These are phyloP conservation scores for Cheilosia vulpina DNA, from an alignment of 2,888 invertebrate genomes.

Conservation along the genomic window DNA sequence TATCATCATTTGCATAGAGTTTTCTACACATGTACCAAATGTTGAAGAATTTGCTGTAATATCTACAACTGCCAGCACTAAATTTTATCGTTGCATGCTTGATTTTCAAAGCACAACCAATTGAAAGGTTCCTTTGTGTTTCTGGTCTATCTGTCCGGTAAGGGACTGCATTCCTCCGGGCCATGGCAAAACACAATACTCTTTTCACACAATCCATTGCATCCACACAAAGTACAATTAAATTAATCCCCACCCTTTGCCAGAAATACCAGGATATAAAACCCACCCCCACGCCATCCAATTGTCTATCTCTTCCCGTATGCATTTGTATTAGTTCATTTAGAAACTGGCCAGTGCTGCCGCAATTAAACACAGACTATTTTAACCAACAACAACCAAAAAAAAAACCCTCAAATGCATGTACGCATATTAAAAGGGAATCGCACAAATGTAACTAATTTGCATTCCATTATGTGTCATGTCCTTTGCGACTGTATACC, in stretches of 20 bases:
- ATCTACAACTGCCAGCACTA: not conserved
- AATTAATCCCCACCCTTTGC: conserved; percentile 43
- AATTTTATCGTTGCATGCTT: conserved; percentile 3
- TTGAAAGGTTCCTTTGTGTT: conserved; percentile 20
- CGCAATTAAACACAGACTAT: conserved; percentile 51
- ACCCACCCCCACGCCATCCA: conserved; percentile 6
- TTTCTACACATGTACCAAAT: not conserved
- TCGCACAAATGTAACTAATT: conserved; percentile 71
- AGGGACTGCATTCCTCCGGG: conserved; percentile 47
- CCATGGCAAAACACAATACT: conserved; percentile 35
- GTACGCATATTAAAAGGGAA: conserved; percentile 69
- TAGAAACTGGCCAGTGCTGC: conserved; percentile 38
- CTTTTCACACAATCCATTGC: conserved; percentile 59
- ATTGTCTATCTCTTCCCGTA: not conserved
- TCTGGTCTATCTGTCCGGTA: conserved; percentile 27
- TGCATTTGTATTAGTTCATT: conserved; percentile 67
- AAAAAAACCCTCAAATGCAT: conserved; percentile 46
- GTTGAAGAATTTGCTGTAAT: not conserved
- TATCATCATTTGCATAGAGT: not conserved
- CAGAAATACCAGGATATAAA: not conserved
- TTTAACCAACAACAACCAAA: conserved; percentile 18
- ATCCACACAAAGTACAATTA: conserved; percentile 64
- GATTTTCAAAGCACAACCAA: conserved; percentile 41
- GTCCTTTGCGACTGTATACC: conserved; percentile 24
- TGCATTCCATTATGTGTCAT: conserved; percentile 67